Evolutionary conservation across 1,140 invertebrate species (phyloP), one percentile per base, ranked within the genome.

Genomic region (Ephestia elutella): DNA sequence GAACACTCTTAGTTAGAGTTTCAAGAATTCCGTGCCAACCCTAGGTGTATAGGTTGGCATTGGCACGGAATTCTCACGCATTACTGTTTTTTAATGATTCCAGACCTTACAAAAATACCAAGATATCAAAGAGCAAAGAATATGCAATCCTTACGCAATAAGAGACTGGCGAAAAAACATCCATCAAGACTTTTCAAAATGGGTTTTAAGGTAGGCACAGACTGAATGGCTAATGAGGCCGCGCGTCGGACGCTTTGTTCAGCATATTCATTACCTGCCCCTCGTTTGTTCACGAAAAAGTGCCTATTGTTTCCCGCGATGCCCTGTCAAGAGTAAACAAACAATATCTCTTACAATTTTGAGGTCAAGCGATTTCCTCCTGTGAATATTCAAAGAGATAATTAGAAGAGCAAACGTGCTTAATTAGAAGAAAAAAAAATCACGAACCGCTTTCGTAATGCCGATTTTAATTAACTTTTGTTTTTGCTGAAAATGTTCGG

Each of bases 201-300:
- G 68, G 71, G 79, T 86, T 76, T 82, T 73, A 75, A 78, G 76
- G 75, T 65, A 70, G 70, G 72, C 74, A 78, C 78, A 71, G 70
- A 75, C 65, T 73, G 83, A 86, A 86, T 84, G 61, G 75, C 70
- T 84, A 86, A 86, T 86, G 83, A 84, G 80, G 57, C 73, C 62
- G 67, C 57, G 73, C 70, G 77, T 78, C 75, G 62, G 74, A 68
- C 55, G 63, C 75, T 83, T 86, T 85, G 79, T 86, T 83, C 73
- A 71, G 73, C 71, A 82, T 79, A 84, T 83, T 85, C 80, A 86
- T 86, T 86, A 84, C 80, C 75, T 81, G 78, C 65, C 66, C 75
- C 73, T 75, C 68, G 72, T 75, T 78, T 80, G 76, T 76, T 82
- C 73, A 73, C 73, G 73, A 82, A 83, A 82, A 81, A 79, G 64